phyloP scores from a whole-genome alignment of 2,797 vertebrate genomes.

The Dryobates pubescens region DNA sequence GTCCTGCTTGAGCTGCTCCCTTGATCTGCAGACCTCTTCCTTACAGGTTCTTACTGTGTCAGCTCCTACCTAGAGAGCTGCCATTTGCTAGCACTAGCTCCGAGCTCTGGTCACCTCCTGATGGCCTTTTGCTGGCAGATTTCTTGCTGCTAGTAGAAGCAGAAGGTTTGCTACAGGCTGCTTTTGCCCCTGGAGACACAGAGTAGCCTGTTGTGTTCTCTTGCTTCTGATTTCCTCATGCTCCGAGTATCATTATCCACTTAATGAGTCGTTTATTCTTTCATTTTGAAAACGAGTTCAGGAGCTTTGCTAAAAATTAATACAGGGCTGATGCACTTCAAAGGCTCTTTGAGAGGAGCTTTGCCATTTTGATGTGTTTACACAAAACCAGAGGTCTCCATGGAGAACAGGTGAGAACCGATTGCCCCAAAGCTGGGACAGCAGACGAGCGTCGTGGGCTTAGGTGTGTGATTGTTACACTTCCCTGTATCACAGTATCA shows the following conservation, averaged over 20 bases:
- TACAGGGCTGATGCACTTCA: background rate
- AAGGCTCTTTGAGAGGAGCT: background rate
- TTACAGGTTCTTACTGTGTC: background rate
- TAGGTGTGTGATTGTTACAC: background rate
- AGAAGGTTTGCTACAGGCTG: background rate
- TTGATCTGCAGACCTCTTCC: background rate
- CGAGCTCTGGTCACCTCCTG: background rate
- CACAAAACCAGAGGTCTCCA: background rate
- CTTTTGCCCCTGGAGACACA: background rate
- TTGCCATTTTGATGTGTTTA: background rate
- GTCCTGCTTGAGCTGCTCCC: background rate
- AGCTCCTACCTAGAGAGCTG: background rate
- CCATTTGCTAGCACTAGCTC: background rate
- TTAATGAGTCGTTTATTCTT: background rate
- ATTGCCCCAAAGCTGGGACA: background rate
- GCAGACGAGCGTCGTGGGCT: accelerated
- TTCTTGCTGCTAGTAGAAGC: background rate
- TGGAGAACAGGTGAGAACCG: background rate
- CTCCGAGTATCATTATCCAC: background rate
- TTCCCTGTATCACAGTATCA: background rate
- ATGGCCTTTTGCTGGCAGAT: background rate
- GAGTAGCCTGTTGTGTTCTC: background rate
- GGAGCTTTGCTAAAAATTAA: background rate
- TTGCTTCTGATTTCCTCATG: background rate
- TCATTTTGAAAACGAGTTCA: background rate